Evolutionary conservation across 2,113 vertebrate genomes (phyloP).

Genomic region (Trematomus loennbergii): DNA sequence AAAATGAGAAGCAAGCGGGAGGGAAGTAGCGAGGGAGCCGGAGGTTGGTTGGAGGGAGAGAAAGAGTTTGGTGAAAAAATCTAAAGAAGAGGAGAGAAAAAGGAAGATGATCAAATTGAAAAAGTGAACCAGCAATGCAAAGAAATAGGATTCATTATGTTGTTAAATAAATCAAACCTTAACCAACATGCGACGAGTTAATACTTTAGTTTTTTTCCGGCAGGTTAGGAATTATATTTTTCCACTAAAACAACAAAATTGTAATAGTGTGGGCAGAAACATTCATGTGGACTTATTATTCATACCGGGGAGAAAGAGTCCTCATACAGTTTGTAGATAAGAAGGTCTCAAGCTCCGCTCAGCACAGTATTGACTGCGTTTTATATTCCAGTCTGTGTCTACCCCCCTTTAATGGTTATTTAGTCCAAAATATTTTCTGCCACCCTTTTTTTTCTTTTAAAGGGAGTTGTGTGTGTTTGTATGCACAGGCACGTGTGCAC

Average conservation of each 20-base stretch:
- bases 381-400: slow-evolving; percentile 72
- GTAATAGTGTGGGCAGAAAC: slow-evolving; percentile 39
- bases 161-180: slow-evolving; percentile 39
- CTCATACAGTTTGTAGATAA: slow-evolving; percentile 75
- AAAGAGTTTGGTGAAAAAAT: slow-evolving; percentile 21
- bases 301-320: slow-evolving; percentile 57
- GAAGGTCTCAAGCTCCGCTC: slow-evolving; percentile 66
- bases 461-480: neutral
- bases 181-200: slow-evolving; percentile 44
- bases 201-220: slow-evolving; percentile 52
- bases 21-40: slow-evolving; percentile 28
- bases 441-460: slow-evolving; percentile 44
- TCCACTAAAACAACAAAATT: slow-evolving; percentile 39
- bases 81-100: slow-evolving; percentile 18
- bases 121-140: slow-evolving; percentile 18
- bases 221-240: slow-evolving; percentile 25
- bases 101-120: slow-evolving; percentile 12
- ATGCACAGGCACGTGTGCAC: neutral
- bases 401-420: slow-evolving; percentile 73
- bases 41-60: neutral
- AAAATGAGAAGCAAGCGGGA: slow-evolving; percentile 80
- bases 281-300: slow-evolving; percentile 73
- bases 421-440: slow-evolving; percentile 65
- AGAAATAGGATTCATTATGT: slow-evolving; percentile 41
- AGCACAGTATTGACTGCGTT: slow-evolving; percentile 52